Conservation (phyloP, 2,888 invertebrate species). For the Campaea margaritaria region DNA sequence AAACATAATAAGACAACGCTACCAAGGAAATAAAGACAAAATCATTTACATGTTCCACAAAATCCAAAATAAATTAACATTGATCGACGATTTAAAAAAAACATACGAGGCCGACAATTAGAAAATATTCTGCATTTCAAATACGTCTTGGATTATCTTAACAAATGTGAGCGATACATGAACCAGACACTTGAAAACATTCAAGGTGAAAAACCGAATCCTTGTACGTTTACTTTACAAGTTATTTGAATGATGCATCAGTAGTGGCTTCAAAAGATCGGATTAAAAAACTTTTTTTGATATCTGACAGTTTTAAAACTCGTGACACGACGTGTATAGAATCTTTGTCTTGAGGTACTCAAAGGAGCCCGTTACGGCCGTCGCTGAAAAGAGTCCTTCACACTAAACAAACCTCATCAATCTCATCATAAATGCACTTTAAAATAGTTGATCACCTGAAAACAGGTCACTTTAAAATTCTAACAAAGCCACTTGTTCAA, state of each 20-base stretch:
- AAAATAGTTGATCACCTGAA: slow-evolving; percentile 9
- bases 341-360: slow-evolving; percentile 3
- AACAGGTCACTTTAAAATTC: slow-evolving; percentile 8
- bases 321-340: slow-evolving; percentile 24
- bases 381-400: slow-evolving; percentile 24
- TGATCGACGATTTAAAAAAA: slow-evolving; percentile 2
- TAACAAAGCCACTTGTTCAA: slow-evolving; percentile 16
- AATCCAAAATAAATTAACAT: slow-evolving; percentile 8
- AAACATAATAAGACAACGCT: background rate
- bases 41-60: slow-evolving; percentile 14
- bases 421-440: no score
- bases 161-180: background rate
- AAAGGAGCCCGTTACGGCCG: background rate
- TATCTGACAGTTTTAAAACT: slow-evolving; percentile 28
- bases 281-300: slow-evolving; percentile 12
- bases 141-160: background rate
- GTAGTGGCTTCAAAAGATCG: slow-evolving; percentile 4
- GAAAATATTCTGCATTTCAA: no score
- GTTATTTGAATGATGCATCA: slow-evolving; percentile 2
- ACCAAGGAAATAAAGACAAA: background rate
- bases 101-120: slow-evolving; percentile 1
- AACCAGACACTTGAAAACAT: slow-evolving; percentile 2
- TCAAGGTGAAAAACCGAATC: slow-evolving; percentile 12
- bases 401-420: background rate
- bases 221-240: slow-evolving; percentile 15